A percentile compares a stretch with the other conserved stretches of the same genome.
Conservation (phyloP, 2,113 vertebrate species). For the Bathybates hornii region DNA sequence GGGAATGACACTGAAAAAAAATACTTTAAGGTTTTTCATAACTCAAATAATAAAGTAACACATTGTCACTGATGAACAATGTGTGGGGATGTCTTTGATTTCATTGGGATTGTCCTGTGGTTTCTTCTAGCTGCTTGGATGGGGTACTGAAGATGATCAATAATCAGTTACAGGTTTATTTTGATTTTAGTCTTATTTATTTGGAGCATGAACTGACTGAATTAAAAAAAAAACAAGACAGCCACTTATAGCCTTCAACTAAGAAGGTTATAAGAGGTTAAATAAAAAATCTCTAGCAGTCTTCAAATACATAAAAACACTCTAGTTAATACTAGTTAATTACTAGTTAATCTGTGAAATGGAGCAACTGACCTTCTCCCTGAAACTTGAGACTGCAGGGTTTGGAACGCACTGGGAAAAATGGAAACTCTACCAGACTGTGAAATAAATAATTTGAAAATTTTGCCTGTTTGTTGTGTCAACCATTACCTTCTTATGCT, state of each 20-base stretch:
- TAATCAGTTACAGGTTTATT: not conserved
- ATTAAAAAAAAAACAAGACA: not conserved
- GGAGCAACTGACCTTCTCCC: not conserved
- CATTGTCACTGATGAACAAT: not conserved
- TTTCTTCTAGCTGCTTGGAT: not conserved
- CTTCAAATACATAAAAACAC: not conserved
- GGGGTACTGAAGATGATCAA: not conserved
- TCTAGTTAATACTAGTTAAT: not conserved
- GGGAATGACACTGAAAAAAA: not conserved
- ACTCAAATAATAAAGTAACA: not conserved
- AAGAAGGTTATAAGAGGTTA: not conserved
- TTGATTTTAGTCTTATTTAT: not conserved
- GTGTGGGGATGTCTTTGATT: not conserved
- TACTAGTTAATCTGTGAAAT: not conserved
- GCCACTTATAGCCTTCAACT: not conserved
- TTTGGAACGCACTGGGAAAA: not conserved
- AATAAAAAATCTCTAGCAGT: not conserved
- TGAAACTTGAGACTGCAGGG: not conserved
- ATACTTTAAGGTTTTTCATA: not conserved
- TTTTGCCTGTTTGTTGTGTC: not conserved
- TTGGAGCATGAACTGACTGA: not conserved
- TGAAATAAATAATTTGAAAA: not conserved
- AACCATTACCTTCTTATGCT: not conserved
- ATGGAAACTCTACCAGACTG: not conserved
- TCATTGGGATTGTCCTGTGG: not conserved